Base-by-base conservation (phyloP, 2,797 vertebrate species). In the Epinephelus awoara region DNA sequence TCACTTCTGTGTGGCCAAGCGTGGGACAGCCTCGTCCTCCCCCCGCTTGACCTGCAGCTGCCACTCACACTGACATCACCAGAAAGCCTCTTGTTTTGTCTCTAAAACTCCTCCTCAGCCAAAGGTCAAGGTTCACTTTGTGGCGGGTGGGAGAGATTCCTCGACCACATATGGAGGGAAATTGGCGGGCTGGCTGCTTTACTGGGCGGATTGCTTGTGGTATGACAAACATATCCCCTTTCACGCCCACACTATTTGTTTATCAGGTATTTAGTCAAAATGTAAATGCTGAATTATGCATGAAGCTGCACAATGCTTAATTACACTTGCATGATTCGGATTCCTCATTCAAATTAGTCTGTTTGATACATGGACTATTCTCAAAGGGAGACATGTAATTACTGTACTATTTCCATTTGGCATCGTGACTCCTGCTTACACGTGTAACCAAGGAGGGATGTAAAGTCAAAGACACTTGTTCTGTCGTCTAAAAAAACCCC, bases 191-290 rank as follows among this genome's bases (percentile, higher is more conserved):
- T 25, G 70, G 11, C 65, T 51, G 61, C 15, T 85, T 72, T 75
- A 67, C 50, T 49, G 72, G 63, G 57, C n/a, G 17, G 57, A 75
- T 75, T 70, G 76, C 86, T 81, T 38, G 72, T 27, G 57, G 69
- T 58, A 56, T 74, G 85, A 83, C 77, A 79, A 85, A 88, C 72
- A 76, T 52, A 77, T 77, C 83, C 79, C 62, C 81, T 54, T 75
- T 62, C 85, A 80, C 85, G 78, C 73, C 81, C 86, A 61, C 72
- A 21, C 67, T 71, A 63, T 91, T 89, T 92, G 81, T 93, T 93
- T 89, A 93, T 86, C 86, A 91, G 91, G 87, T 93, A 91, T 91
- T 94, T 90, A 89, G 86, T 91, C 73, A 57, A 84, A 82, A 88
- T 68, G 77, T 89, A 79, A 87, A 77, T 65, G 77, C 75, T 91